Evolutionary conservation across 2,888 invertebrate genomes (phyloP).

Genomic region (Microplitis deprimator): DNA sequence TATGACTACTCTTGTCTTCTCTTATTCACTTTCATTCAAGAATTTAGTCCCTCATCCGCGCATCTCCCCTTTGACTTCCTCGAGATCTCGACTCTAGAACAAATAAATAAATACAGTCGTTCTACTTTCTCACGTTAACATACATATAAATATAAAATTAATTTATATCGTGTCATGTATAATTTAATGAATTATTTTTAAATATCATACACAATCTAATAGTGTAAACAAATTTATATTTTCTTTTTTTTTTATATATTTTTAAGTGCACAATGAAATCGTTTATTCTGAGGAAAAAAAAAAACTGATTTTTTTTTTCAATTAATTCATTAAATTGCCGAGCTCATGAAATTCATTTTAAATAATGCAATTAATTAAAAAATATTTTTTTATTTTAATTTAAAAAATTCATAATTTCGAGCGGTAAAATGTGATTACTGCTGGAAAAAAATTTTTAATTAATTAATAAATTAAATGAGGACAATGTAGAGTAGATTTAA

Average conservation of each 20-base stretch:
- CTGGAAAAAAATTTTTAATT: background rate
- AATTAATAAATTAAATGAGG: background rate
- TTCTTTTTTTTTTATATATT: background rate
- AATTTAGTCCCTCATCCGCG: background rate
- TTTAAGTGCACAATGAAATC: background rate
- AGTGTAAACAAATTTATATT: background rate
- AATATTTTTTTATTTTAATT: background rate
- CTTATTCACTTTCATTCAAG: constrained; percentile 23
- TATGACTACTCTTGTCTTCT: constrained; percentile 1
- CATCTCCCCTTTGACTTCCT: background rate
- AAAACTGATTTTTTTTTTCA: too few relatives aligned
- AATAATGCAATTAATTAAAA: too few relatives aligned
- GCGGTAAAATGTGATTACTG: background rate
- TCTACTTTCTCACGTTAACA: constrained; percentile 1
- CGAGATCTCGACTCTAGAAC: background rate
- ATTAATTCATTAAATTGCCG: too few relatives aligned
- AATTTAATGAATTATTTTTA: background rate
- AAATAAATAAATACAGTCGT: background rate
- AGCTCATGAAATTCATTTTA: too few relatives aligned
- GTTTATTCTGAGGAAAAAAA: too few relatives aligned
- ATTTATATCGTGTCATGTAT: background rate
- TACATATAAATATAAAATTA: background rate
- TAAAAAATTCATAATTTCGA: background rate
- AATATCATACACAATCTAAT: background rate
- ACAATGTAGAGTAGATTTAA: background rate